A percentile compares a stretch with the other conserved stretches of the same genome.
Conservation (phyloP, 2,113 vertebrate genomes). For the Asarcornis scutulata region DNA sequence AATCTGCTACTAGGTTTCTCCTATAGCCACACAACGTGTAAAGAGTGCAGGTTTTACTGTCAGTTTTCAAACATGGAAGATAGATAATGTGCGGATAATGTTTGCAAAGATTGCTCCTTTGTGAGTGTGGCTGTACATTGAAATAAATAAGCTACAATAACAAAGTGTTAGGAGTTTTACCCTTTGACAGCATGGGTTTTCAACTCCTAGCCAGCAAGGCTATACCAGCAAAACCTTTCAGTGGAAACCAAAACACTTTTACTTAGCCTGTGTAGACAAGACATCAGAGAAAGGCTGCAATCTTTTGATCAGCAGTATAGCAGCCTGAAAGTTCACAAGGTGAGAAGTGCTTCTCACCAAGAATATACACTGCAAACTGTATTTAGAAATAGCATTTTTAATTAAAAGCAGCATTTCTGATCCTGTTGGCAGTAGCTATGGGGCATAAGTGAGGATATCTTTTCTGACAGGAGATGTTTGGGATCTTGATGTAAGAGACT, state of each 20-base stretch:
- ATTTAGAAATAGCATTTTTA: slow-evolving; percentile 71
- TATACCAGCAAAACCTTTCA: neutral
- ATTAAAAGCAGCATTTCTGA: slow-evolving; percentile 73
- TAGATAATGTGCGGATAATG: neutral
- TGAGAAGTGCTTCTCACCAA: slow-evolving; percentile 58
- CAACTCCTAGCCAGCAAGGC: neutral
- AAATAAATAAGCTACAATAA: neutral
- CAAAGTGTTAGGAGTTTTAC: neutral
- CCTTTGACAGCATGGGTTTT: neutral
- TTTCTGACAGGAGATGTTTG: slow-evolving; percentile 65
- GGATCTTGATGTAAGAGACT: slow-evolving; percentile 62
- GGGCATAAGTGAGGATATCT: slow-evolving; percentile 65
- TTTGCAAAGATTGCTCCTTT: neutral
- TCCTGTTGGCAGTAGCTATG: slow-evolving; percentile 70
- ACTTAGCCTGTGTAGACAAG: neutral
- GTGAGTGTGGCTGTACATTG: neutral
- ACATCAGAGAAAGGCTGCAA: neutral
- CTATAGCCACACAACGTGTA: neutral
- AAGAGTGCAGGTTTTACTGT: neutral
- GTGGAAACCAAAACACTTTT: neutral
- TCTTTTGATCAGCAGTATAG: slow-evolving; percentile 17
- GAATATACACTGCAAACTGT: slow-evolving; percentile 53
- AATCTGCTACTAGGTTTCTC: neutral
- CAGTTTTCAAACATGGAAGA: neutral
- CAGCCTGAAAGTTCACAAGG: slow-evolving; percentile 62